Percentiles rank a stretch among this genome's conserved stretches.
Conservation (phyloP, 2,113 vertebrate genomes). For the Prionailurus bengalensis region DNA sequence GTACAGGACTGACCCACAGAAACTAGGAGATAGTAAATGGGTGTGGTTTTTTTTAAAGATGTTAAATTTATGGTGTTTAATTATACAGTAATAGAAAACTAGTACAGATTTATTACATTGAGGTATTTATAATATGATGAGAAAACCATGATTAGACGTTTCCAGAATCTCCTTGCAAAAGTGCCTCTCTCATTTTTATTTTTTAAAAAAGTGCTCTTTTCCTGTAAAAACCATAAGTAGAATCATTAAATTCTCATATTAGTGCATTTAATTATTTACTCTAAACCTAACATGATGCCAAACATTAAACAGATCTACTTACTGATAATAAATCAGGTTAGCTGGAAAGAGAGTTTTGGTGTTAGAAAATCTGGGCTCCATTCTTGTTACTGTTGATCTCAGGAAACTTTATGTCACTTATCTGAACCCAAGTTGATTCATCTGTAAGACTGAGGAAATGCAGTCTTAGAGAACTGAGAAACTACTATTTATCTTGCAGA, state of each 20-base stretch:
- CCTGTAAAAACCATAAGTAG: neutral
- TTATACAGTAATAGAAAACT: neutral
- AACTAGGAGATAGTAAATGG: neutral
- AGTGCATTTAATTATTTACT: constrained; percentile 1
- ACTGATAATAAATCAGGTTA: neutral
- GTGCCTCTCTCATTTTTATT: constrained; percentile 5
- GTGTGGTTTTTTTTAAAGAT: neutral
- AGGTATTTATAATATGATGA: neutral
- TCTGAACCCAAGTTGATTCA: neutral
- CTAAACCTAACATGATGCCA: neutral
- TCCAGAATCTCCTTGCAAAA: constrained; percentile 18
- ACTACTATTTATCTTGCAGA: neutral
- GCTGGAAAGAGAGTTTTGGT: neutral
- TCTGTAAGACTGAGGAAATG: constrained; percentile 9
- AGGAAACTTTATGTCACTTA: neutral
- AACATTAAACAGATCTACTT: neutral
- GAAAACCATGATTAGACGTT: constrained; percentile 4
- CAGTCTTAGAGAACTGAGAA: neutral
- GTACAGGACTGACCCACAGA: neutral
- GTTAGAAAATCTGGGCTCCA: neutral
- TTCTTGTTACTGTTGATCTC: neutral
- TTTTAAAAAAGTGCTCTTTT: neutral
- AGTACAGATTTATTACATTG: neutral
- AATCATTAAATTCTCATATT: neutral
- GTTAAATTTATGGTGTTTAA: constrained; percentile 7